Percentiles rank a stretch among this genome's conserved stretches.
phyloP scores from a whole-genome alignment of 2,797 vertebrate genomes.

The Chelidonichthys spinosus region DNA sequence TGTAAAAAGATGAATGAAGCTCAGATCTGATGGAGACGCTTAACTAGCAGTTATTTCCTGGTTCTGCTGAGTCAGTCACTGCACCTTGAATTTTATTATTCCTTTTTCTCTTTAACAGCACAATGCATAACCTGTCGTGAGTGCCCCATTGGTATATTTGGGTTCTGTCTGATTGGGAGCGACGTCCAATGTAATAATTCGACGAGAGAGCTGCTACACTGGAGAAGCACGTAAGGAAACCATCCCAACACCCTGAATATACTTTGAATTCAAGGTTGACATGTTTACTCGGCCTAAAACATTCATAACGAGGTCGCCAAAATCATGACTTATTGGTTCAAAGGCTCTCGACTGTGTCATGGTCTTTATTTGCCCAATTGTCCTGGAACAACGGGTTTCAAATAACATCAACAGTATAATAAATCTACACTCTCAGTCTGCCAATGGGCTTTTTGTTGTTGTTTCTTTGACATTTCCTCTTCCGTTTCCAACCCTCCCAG shows the following conservation, averaged over 20 bases:
- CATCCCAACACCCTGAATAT: not conserved
- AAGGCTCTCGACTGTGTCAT: not conserved
- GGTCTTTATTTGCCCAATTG: not conserved
- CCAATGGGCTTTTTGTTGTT: not conserved
- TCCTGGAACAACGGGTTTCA: not conserved
- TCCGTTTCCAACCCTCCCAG: conserved; percentile 28
- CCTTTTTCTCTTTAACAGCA: conserved; percentile 42
- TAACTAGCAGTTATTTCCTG: not conserved
- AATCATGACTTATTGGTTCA: not conserved
- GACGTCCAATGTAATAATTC: conserved; percentile 40
- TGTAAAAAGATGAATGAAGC: not conserved
- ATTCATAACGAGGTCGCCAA: not conserved
- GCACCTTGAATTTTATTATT: not conserved
- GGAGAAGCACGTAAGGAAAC: conserved; percentile 64
- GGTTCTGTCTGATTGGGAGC: conserved; percentile 11
- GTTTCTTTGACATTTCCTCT: not conserved
- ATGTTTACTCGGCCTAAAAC: not conserved
- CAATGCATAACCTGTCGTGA: conserved; percentile 58
- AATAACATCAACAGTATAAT: too few species aligned
- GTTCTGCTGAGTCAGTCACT: not conserved
- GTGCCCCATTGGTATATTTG: conserved; percentile 47
- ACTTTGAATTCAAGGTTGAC: not conserved
- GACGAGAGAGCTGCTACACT: conserved; percentile 55
- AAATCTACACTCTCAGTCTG: too few species aligned
- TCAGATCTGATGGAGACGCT: not conserved